These are phyloP conservation scores for Lepidochrysops patricia DNA, from an alignment of 2,888 invertebrate species.

Conservation along the genomic window DNA sequence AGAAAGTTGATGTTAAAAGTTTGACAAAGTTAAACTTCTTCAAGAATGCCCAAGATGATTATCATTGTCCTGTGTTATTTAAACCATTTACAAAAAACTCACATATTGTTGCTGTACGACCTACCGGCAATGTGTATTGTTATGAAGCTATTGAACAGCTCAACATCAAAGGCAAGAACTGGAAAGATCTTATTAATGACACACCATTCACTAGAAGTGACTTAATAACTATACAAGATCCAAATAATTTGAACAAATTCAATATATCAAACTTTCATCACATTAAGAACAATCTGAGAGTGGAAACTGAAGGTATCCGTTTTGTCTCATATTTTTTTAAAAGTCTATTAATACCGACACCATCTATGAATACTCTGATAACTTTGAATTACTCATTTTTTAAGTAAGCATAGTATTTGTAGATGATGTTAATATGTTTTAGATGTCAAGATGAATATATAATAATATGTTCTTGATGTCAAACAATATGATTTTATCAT, in stretches of 20 bases:
- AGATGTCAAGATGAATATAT: too few species aligned
- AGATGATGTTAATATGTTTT: too few species aligned
- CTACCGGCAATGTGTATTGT: slow-evolving; percentile 96
- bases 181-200: slow-evolving; percentile 94
- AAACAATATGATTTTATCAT: too few species aligned
- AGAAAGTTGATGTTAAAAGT: slow-evolving; percentile 86
- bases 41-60: slow-evolving; percentile 87
- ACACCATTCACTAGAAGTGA: slow-evolving; percentile 90
- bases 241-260: slow-evolving; percentile 91
- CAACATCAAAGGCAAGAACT: slow-evolving; percentile 95
- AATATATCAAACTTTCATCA: slow-evolving; percentile 96
- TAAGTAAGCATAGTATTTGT: too few species aligned
- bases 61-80: slow-evolving; percentile 95
- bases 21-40: slow-evolving; percentile 90
- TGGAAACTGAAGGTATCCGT: slow-evolving; percentile 87
- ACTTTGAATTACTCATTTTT: too few species aligned
- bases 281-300: slow-evolving; percentile 90
- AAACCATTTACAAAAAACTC: slow-evolving; percentile 95
- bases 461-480: too few species aligned
- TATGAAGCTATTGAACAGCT: slow-evolving; percentile 96
- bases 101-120: slow-evolving; percentile 91
- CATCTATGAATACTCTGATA: too few species aligned
- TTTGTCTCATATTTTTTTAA: not conserved
- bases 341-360: too few species aligned
- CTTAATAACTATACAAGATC: slow-evolving; percentile 94